These are phyloP conservation scores for Amblyopsis hoosieri DNA, from an alignment of 2,797 vertebrate genomes.

Conservation along the genomic window DNA sequence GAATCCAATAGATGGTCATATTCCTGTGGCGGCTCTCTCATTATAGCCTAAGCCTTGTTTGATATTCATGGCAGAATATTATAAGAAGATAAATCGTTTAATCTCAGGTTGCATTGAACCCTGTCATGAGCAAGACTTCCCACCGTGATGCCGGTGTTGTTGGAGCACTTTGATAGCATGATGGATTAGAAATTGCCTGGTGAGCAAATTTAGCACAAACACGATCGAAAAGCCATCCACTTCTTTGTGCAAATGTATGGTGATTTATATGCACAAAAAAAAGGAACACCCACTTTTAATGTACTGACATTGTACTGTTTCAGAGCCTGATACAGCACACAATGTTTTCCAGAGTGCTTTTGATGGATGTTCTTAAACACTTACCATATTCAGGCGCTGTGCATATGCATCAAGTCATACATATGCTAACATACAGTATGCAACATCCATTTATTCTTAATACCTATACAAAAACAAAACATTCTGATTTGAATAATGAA, in stretches of 20 bases:
- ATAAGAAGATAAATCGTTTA: constrained; percentile 75
- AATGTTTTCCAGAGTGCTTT: neutral
- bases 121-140: constrained; percentile 54
- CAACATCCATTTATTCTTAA: constrained; percentile 4
- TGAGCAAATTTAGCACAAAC: constrained; percentile 48
- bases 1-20: constrained; percentile 60
- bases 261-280: constrained; percentile 50
- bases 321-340: constrained; percentile 8
- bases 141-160: constrained; percentile 37
- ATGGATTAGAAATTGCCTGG: constrained; percentile 67
- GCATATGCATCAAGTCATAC: neutral
- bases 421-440: neutral
- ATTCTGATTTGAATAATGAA: constrained; percentile 4
- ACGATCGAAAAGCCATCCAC: constrained; percentile 42
- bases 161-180: constrained; percentile 56
- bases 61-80: constrained; percentile 71
- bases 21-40: constrained; percentile 60
- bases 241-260: constrained; percentile 13
- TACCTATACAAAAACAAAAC: too few species aligned
- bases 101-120: constrained; percentile 72
- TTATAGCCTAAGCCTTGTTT: constrained; percentile 62
- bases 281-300: constrained; percentile 1
- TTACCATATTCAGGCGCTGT: constrained; percentile 17
- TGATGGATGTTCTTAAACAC: constrained; percentile 5
- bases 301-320: constrained; percentile 37